These are phyloP conservation scores for Andrena camellia DNA, from an alignment of 2,888 invertebrate genomes.

Conservation along the genomic window DNA sequence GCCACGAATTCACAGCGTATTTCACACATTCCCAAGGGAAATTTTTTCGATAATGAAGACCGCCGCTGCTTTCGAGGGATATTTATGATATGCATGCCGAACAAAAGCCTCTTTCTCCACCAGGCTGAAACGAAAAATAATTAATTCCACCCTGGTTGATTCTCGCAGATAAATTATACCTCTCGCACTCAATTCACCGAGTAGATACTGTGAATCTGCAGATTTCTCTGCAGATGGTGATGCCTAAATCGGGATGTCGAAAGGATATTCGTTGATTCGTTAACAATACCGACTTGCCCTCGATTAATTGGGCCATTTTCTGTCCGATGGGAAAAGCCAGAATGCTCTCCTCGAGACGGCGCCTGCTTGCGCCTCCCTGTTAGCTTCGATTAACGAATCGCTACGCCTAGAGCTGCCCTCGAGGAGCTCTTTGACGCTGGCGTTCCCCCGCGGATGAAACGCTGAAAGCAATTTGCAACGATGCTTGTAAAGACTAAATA, in stretches of 20 bases:
- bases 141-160: background rate
- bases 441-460: background rate
- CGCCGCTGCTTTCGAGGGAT: background rate
- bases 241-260: too few species aligned
- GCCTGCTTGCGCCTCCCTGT: background rate
- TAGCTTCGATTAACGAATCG: background rate
- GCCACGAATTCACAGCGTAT: background rate
- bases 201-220: too few species aligned
- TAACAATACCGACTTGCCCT: background rate
- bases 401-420: background rate
- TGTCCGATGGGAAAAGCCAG: background rate
- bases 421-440: background rate
- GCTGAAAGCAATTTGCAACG: constrained; percentile 16
- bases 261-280: background rate
- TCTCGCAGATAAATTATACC: background rate
- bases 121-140: background rate
- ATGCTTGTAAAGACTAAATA: constrained; percentile 32
- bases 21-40: background rate
- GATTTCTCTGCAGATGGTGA: too few species aligned
- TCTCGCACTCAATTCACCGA: too few species aligned
- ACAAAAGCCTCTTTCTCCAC: background rate
- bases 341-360: background rate
- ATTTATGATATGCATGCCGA: background rate
- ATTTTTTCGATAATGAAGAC: background rate
- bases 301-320: background rate